Percentiles rank a stretch among this genome's conserved stretches.
Conservation (phyloP, 2,113 vertebrate species). For the Phalacrocorax carbo region DNA sequence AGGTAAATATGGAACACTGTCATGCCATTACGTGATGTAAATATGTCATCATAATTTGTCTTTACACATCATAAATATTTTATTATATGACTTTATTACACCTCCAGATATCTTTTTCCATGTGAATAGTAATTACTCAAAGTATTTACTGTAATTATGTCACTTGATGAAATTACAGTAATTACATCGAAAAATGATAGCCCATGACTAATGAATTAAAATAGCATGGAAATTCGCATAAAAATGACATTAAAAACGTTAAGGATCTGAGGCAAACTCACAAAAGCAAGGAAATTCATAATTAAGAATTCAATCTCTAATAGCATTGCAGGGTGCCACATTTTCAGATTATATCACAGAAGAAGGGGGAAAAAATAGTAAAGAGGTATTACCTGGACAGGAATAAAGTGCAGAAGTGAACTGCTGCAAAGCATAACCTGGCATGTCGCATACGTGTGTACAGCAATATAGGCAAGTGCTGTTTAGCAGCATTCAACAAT, state of each 20-base stretch:
- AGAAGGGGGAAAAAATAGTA: background rate
- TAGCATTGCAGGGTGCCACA: constrained; percentile 18
- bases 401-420: background rate
- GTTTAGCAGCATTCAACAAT: accelerated
- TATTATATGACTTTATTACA: constrained; percentile 77
- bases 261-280: constrained; percentile 70
- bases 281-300: constrained; percentile 68
- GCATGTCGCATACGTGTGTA: accelerated
- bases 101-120: constrained; percentile 76
- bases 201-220: constrained; percentile 83
- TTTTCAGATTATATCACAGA: constrained; percentile 9
- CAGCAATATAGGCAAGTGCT: background rate
- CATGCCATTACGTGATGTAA: constrained; percentile 71
- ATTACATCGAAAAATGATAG: constrained; percentile 83
- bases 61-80: constrained; percentile 80
- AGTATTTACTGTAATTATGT: constrained; percentile 85
- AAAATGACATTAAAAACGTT: constrained; percentile 75
- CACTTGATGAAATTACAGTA: constrained; percentile 84
- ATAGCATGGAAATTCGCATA: constrained; percentile 79
- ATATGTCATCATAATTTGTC: constrained; percentile 76
- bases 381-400: background rate
- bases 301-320: constrained; percentile 67
- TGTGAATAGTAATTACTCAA: constrained; percentile 81
- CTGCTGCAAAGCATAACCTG: background rate
- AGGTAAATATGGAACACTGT: constrained; percentile 58